Evolutionary conservation across 2,888 invertebrate species (phyloP), one percentile per base, ranked within the genome.

Genomic region (Nysson spinosus): DNA sequence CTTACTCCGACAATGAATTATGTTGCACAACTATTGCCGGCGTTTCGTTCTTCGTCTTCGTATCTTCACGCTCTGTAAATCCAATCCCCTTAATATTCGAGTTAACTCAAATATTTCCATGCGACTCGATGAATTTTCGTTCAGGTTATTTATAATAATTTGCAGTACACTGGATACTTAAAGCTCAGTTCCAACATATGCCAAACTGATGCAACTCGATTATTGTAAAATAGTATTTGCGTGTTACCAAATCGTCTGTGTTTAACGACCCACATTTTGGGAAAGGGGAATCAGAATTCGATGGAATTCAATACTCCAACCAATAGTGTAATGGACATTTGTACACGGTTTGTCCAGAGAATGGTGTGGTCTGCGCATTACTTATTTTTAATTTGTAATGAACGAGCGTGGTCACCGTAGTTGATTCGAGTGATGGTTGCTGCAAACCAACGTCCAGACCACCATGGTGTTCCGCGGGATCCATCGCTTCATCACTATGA

Each of bases 61-160:
- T 14, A n/a, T 5, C 17, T n/a, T n/a, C 30, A 12, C 28, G 32
- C 44, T 28, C 30, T 20, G 47, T 12, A 16, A 43, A 34, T 40
- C 61, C 52, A 50, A 47, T 40, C 26, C 43, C 51, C 17, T 20
- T 42, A 49, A 64, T 68, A 73, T 71, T 73, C 50, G 52, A 44
- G 50, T 73, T 73, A 68, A 47, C 43, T 54, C 43, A 61, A 72
- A 72, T 58, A 69, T 49, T 61, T 32, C 37, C 61, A 50, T 61
- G 43, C 50, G 44, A 39, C 16, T 26, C 42, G 58, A 42, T n/a
- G 58, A 74, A 71, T 74, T 73, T 71, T 14, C 19, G 14, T 12
- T 4, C n/a, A 4, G 4, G 14, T 16, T 37, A 9, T 14, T 44
- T 44, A 14, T 44, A 35, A n/a, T 43, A 16, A 28, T 47, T 16